A percentile compares a stretch with the other conserved stretches of the same genome.
Evolutionary conservation across 2,797 vertebrate genomes (phyloP).

Genomic region (Crenichthys baileyi): DNA sequence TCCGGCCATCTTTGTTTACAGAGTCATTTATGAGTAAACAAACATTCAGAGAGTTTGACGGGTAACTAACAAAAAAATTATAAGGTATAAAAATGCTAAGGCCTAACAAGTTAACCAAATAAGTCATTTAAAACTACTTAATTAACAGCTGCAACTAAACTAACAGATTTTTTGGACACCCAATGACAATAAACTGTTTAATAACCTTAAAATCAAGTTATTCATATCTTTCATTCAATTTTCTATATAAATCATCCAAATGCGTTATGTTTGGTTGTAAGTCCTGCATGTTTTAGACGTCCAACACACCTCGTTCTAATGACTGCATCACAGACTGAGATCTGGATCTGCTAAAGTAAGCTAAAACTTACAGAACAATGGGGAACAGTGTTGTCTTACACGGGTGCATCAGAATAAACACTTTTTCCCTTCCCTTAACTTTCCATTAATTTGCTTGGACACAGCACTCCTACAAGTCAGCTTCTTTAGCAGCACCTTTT

Average conservation of each 20-base stretch:
- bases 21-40: conserved; percentile 55
- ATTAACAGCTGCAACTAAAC: too few relatives aligned
- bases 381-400: neutral
- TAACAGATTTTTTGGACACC: too few relatives aligned
- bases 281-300: too few relatives aligned
- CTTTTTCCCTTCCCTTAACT: neutral
- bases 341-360: neutral
- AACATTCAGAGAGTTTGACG: conserved; percentile 8
- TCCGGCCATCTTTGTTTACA: conserved; percentile 37
- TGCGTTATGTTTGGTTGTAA: too few relatives aligned
- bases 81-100: too few relatives aligned
- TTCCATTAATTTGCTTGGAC: neutral
- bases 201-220: too few relatives aligned
- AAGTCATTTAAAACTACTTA: too few relatives aligned
- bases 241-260: too few relatives aligned
- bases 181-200: too few relatives aligned
- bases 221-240: too few relatives aligned
- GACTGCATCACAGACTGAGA: neutral
- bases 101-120: too few relatives aligned
- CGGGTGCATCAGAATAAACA: neutral
- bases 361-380: neutral
- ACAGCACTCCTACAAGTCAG: neutral
- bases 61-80: neutral
- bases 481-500: neutral
- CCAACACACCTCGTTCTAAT: too few relatives aligned